These are phyloP conservation scores for Stegodyphus dumicola DNA, from an alignment of 1,140 invertebrate genomes.

Conservation along the genomic window DNA sequence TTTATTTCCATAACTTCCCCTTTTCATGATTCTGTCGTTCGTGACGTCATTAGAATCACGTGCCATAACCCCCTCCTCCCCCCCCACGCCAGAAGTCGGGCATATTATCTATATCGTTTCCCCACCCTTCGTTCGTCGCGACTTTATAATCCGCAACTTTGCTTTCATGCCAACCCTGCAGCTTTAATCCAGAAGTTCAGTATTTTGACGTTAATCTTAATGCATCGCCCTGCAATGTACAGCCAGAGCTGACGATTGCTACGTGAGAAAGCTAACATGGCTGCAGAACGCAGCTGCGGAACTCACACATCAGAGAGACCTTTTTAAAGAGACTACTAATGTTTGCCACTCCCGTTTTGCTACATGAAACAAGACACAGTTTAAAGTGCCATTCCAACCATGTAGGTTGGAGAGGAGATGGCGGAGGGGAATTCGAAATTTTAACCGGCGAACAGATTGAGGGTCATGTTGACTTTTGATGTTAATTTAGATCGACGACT, in stretches of 20 bases:
- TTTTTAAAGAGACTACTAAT: too few relatives aligned
- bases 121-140: neutral
- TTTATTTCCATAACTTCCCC: neutral
- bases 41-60: slow-evolving; percentile 4
- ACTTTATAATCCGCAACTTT: slow-evolving; percentile 52
- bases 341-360: too few relatives aligned
- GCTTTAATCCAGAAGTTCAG: slow-evolving; percentile 54
- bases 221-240: slow-evolving; percentile 45
- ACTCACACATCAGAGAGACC: too few relatives aligned
- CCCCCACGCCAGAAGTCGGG: too few relatives aligned
- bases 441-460: too few relatives aligned
- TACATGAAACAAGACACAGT: too few relatives aligned
- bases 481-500: too few relatives aligned
- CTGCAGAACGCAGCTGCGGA: slow-evolving; percentile 2
- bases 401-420: too few relatives aligned
- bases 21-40: slow-evolving; percentile 24
- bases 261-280: slow-evolving; percentile 53
- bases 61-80: neutral
- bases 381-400: too few relatives aligned
- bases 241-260: neutral
- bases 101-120: too few relatives aligned
- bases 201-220: slow-evolving; percentile 56
- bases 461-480: too few relatives aligned
- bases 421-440: too few relatives aligned
- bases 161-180: neutral